Conservation (phyloP, 2,113 vertebrate species). For the Pyxicephalus adspersus region DNA sequence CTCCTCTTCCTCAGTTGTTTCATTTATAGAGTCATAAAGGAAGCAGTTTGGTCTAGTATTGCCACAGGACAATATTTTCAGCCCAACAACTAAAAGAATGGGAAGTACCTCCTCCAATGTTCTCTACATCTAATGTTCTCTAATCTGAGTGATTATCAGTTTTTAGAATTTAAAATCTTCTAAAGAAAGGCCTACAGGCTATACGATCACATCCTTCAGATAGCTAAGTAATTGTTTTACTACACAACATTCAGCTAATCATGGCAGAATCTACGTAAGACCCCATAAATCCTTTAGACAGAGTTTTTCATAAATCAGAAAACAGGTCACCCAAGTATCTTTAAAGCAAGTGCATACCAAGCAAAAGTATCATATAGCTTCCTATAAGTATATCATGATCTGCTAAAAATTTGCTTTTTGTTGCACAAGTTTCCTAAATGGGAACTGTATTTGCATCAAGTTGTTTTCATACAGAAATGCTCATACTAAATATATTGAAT, state of each 20-base stretch:
- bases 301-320: background rate
- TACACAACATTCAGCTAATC: background rate
- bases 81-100: background rate
- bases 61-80: background rate
- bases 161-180: constrained; percentile 18
- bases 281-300: too few species aligned
- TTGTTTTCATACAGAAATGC: too few species aligned
- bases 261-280: too few species aligned
- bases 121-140: constrained; percentile 6
- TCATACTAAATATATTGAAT: too few species aligned
- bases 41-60: constrained; percentile 17
- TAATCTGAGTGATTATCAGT: background rate
- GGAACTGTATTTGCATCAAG: too few species aligned
- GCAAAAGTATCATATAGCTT: too few species aligned
- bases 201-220: background rate
- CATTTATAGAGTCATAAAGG: constrained; percentile 6
- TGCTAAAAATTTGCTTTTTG: too few species aligned
- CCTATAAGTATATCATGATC: too few species aligned
- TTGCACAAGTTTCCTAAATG: too few species aligned
- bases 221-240: background rate
- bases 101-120: background rate
- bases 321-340: background rate
- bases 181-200: background rate
- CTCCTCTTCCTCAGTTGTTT: background rate
- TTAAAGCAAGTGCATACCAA: too few species aligned